Evolutionary conservation across 2,113 vertebrate species (phyloP).

Genomic region (Fulmarus glacialis): DNA sequence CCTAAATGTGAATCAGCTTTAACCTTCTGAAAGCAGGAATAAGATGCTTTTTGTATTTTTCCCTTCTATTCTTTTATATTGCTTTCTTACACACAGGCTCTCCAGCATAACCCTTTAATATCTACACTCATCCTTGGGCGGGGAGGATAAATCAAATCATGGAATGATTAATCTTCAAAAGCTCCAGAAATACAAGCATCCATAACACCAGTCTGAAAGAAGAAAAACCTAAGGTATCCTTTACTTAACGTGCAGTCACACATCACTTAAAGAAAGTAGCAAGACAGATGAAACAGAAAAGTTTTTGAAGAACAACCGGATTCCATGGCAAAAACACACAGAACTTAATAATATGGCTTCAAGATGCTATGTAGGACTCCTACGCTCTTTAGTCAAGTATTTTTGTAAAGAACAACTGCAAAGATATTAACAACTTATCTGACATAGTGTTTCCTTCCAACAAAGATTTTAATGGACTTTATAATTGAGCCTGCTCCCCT

Average conservation of each 20-base stretch:
- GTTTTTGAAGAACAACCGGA: background rate
- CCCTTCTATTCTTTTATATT: background rate
- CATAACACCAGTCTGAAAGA: background rate
- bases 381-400: background rate
- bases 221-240: background rate
- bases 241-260: background rate
- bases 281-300: background rate
- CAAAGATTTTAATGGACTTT: background rate
- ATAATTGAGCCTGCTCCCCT: background rate
- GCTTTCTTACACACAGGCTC: background rate
- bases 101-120: background rate
- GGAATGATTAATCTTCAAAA: background rate
- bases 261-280: background rate
- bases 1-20: background rate
- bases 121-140: background rate
- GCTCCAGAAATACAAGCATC: background rate
- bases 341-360: background rate
- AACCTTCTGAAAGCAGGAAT: background rate
- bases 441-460: fast-evolving
- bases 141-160: background rate
- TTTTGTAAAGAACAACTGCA: background rate
- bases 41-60: background rate
- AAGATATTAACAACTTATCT: background rate
- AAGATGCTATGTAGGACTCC: background rate
- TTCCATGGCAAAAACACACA: background rate